Base-by-base conservation (phyloP, 2,113 vertebrate species). In the Bufo gargarizans region DNA sequence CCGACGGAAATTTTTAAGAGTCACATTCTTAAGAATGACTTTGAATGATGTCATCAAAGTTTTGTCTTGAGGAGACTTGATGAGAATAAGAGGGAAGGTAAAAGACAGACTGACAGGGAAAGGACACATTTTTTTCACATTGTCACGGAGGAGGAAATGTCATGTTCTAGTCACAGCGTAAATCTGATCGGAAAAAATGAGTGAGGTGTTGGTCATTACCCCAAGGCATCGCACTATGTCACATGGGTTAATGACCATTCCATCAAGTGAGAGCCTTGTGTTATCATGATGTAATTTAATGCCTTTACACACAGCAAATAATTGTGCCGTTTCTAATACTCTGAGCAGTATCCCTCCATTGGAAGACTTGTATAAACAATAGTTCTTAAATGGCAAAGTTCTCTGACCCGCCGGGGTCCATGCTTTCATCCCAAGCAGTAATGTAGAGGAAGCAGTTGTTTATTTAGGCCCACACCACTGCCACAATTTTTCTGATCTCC, bases 401-500 rank as follows among this genome's bases (percentile, higher is more conserved):
- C 56, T 77, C 58, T 77, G 72, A 77, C 72, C 69, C 67, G 13
- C 69, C 19, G 4, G 50, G 50, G 13, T 85, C 7, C 43, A 12
- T 45, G 43, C 72, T 86, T 49, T 86, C 43, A 63, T 86, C 69
- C 12, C 17, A 2, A 58, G 69, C 78, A 77, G 63, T 86, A 77
- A 77, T 63, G 43, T 50, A 53, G 84, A 59, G 72, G 56, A 86
- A 77, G 47, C 50, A 22, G 43, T 63, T 86, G 72, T 63, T 86
- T 61, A 63, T 77, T 77, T 86, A 77, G 71, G 84, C 72, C 13
- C 4, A n/a, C 43, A n/a, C 49, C 56, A 20, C 50, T 86, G 84
- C 84, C 72, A 86, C 72, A 86, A 77, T 86, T 63, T 86, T 77
- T 85, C 56, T 85, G 11, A 10, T 76, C 55, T 86, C 74, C 49